phyloP scores from a whole-genome alignment of 2,797 vertebrate species.

The Naso thynnoides region DNA sequence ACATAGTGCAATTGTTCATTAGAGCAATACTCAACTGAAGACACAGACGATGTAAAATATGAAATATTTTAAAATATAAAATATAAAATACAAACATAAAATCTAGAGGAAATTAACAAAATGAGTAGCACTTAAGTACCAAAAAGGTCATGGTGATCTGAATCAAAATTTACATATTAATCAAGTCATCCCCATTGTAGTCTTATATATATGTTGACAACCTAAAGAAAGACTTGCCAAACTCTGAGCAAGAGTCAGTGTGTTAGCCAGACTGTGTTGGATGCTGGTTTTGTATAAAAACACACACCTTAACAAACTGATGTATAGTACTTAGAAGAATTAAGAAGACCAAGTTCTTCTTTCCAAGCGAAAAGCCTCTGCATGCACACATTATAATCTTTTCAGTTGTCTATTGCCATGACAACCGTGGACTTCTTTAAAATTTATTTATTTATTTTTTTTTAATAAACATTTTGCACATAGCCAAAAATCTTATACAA shows the following conservation, averaged over 20 bases:
- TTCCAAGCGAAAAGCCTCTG: slow-evolving; percentile 4
- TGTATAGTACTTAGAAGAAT: slow-evolving; percentile 9
- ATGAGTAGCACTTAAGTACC: neutral
- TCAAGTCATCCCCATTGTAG: neutral
- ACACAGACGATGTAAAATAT: neutral
- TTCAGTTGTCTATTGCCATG: slow-evolving; percentile 15
- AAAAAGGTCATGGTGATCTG: neutral
- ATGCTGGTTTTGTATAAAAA: slow-evolving; percentile 45
- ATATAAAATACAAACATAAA: neutral
- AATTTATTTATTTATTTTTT: too few relatives aligned
- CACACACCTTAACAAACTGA: slow-evolving; percentile 4
- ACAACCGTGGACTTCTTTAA: slow-evolving; percentile 7
- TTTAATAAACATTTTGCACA: slow-evolving; percentile 22
- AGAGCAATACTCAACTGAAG: neutral
- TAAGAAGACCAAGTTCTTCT: slow-evolving; percentile 20
- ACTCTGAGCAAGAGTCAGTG: slow-evolving; percentile 25
- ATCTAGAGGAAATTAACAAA: neutral
- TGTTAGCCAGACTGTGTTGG: slow-evolving; percentile 57
- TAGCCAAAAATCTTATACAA: neutral
- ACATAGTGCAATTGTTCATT: neutral
- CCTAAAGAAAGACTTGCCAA: slow-evolving; percentile 59
- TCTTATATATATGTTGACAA: neutral
- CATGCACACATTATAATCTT: neutral
- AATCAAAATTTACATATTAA: neutral
- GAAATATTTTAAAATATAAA: too few relatives aligned